These are phyloP conservation scores for Aspiorhynchus laticeps DNA, from an alignment of 2,113 vertebrate species.

Conservation along the genomic window DNA sequence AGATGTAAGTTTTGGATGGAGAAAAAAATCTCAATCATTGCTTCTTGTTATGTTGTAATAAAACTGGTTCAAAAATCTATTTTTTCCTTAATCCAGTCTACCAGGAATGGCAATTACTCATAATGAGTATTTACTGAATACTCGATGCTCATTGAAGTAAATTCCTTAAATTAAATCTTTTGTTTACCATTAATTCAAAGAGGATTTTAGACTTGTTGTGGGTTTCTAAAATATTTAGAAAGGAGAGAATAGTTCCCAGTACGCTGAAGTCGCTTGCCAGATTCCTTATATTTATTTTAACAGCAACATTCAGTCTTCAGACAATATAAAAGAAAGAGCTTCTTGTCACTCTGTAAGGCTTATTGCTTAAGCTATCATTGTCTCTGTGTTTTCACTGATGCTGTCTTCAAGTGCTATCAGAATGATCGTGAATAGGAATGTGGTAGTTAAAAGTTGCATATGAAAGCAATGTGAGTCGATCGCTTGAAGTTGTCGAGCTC, in stretches of 20 bases:
- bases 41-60: not conserved
- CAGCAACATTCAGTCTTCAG: not conserved
- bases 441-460: too few relatives aligned
- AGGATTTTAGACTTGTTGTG: not conserved
- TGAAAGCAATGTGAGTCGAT: too few relatives aligned
- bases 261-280: not conserved
- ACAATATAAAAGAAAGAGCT: not conserved
- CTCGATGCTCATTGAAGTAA: not conserved
- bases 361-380: too few relatives aligned
- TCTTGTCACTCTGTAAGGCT: too few relatives aligned
- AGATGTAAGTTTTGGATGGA: not conserved
- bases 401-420: too few relatives aligned
- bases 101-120: not conserved
- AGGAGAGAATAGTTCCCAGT: not conserved
- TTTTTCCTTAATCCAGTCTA: not conserved
- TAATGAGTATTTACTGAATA: not conserved
- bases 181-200: not conserved
- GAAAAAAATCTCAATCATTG: not conserved
- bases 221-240: not conserved
- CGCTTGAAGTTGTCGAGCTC: too few relatives aligned
- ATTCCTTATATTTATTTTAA: constrained; percentile 8
- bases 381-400: too few relatives aligned
- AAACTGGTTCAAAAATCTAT: not conserved
- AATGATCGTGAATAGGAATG: too few relatives aligned
- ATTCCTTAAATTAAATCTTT: not conserved